phyloP scores from a whole-genome alignment of 2,888 invertebrate genomes.

The Philereme transversata region DNA sequence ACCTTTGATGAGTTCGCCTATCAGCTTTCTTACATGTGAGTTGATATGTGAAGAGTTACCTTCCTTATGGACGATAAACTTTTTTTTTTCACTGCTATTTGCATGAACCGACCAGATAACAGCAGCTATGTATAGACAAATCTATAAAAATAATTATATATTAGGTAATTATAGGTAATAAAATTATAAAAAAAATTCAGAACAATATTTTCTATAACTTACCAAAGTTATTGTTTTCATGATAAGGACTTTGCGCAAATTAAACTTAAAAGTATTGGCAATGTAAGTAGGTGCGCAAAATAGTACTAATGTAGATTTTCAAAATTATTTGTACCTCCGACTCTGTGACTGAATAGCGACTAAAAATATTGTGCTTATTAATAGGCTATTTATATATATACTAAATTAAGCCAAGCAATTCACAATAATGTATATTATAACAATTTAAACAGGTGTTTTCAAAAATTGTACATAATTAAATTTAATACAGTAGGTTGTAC shows the following conservation, averaged over 20 bases:
- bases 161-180: too few relatives aligned
- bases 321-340: too few relatives aligned
- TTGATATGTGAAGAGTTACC: neutral
- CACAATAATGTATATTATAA: too few relatives aligned
- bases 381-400: neutral
- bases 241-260: neutral
- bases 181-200: neutral
- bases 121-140: neutral
- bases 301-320: neutral
- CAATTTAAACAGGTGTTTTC: too few relatives aligned
- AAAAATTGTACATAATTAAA: too few relatives aligned
- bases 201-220: neutral
- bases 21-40: neutral
- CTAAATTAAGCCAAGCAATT: neutral
- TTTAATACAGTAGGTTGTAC: too few relatives aligned
- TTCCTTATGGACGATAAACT: neutral
- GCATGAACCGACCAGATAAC: neutral
- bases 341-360: neutral
- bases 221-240: neutral
- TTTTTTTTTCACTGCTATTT: neutral
- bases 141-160: neutral
- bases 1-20: conserved; percentile 2
- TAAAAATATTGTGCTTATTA: neutral
- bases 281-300: neutral
- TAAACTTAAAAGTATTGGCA: neutral